Conservation (phyloP, 2,888 invertebrate genomes). For the Thyatira batis region DNA sequence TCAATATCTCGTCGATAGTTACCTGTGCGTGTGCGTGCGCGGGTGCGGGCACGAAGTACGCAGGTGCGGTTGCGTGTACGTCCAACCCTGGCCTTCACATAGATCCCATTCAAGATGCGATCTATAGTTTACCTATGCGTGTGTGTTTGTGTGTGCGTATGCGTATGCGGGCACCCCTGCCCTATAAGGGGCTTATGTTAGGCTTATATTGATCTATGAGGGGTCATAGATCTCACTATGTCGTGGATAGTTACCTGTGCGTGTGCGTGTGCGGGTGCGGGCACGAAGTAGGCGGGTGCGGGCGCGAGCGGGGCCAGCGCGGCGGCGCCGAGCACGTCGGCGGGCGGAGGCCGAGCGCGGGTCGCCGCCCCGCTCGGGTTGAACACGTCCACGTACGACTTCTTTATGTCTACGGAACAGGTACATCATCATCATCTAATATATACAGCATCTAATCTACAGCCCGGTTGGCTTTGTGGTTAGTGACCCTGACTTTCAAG, state of each 20-base stretch:
- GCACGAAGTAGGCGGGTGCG: slow-evolving; percentile 55
- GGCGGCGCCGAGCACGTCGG: slow-evolving; percentile 57
- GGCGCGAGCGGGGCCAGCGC: slow-evolving; percentile 55
- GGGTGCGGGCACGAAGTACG: slow-evolving; percentile 68
- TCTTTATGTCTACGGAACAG: slow-evolving; percentile 86
- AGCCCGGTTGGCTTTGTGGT: too few relatives aligned
- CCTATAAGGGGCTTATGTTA: too few relatives aligned
- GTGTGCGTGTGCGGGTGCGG: slow-evolving; percentile 66
- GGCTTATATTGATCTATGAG: too few relatives aligned
- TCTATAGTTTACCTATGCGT: too few relatives aligned
- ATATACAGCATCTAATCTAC: too few relatives aligned
- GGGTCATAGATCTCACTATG: too few relatives aligned
- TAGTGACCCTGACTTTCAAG: too few relatives aligned
- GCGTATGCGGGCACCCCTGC: too few relatives aligned
- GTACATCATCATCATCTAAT: background rate
- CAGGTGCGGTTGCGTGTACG: slow-evolving; percentile 56
- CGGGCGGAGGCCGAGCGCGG: slow-evolving; percentile 63
- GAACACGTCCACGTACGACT: slow-evolving; percentile 95
- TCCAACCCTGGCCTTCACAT: too few relatives aligned
- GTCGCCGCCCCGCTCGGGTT: slow-evolving; percentile 85
- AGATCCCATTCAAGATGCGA: too few relatives aligned
- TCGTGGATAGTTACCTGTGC: slow-evolving; percentile 22
- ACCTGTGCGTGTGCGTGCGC: slow-evolving; percentile 37
- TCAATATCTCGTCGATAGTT: too few relatives aligned
- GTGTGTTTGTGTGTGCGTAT: too few relatives aligned